phyloP scores from a whole-genome alignment of 2,113 vertebrate genomes.

The Rhinogobius similis region DNA sequence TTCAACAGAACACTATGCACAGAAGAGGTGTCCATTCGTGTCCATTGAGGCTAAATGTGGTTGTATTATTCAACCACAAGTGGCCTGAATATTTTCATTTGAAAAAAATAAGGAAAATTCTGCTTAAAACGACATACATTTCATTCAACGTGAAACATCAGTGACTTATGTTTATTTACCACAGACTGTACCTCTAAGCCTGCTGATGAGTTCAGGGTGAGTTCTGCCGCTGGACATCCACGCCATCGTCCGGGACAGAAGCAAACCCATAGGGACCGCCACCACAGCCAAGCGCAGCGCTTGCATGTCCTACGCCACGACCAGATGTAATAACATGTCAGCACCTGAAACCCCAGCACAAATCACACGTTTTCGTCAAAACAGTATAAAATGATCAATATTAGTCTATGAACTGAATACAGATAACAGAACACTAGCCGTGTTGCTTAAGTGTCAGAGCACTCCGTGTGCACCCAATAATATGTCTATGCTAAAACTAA shows the following conservation, averaged over 20 bases:
- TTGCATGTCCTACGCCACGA: constrained; percentile 77
- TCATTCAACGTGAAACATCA: background rate
- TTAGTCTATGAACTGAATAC: too few species aligned
- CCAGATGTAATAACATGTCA: constrained; percentile 17
- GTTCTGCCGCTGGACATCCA: constrained; percentile 90
- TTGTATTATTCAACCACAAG: too few species aligned
- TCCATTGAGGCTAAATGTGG: too few species aligned
- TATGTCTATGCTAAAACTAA: background rate
- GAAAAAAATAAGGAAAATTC: background rate
- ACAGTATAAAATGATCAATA: background rate
- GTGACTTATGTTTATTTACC: background rate
- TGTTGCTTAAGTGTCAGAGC: background rate
- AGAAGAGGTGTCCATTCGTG: too few species aligned
- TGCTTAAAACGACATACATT: background rate
- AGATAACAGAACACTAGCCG: background rate
- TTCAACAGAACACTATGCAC: too few species aligned
- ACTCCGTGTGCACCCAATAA: too few species aligned
- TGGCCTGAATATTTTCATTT: too few species aligned
- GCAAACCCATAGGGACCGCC: constrained; percentile 84
- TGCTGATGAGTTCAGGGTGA: constrained; percentile 83
- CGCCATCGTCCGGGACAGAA: constrained; percentile 86
- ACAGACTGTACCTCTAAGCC: constrained; percentile 79
- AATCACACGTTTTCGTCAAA: too few species aligned
- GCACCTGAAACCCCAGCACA: background rate
- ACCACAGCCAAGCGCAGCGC: constrained; percentile 60